Evolutionary conservation across 1,140 invertebrate species (phyloP).

Genomic region (Drosophila mayri): DNA sequence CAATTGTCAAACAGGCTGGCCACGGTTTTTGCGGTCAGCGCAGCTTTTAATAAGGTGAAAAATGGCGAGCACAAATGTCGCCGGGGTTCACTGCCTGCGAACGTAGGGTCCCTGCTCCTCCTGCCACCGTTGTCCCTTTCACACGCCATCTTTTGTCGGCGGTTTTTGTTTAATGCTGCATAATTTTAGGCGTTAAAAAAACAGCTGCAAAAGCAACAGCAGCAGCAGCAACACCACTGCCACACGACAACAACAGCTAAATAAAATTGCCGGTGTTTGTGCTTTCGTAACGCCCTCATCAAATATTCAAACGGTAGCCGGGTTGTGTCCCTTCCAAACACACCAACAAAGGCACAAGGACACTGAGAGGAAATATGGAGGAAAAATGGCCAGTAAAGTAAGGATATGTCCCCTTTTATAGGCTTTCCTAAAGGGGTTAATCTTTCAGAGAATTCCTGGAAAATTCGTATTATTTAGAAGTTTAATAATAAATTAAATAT

Average conservation of each 20-base stretch:
- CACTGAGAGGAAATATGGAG: slow-evolving; percentile 28
- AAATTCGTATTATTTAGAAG: rapidly evolving
- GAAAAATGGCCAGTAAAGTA: no score
- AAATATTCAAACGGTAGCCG: slow-evolving; percentile 80
- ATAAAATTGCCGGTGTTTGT: slow-evolving; percentile 70
- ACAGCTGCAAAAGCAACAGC: slow-evolving; percentile 52
- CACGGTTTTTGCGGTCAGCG: slow-evolving; percentile 56
- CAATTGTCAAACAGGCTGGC: slow-evolving; percentile 52
- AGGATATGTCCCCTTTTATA: neutral
- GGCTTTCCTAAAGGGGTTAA: no score
- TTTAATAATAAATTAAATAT: neutral
- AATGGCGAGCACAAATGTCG: slow-evolving; percentile 58
- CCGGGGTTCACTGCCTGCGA: slow-evolving; percentile 23
- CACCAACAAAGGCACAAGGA: slow-evolving; percentile 24
- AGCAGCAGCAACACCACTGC: slow-evolving; percentile 2
- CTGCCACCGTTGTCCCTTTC: slow-evolving; percentile 1
- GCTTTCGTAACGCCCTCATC: slow-evolving; percentile 71
- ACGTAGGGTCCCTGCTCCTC: neutral
- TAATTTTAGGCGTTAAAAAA: slow-evolving; percentile 81
- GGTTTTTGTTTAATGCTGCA: slow-evolving; percentile 75
- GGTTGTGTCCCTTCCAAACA: slow-evolving; percentile 39
- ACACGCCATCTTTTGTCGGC: slow-evolving; percentile 28
- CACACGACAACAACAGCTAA: slow-evolving; percentile 49
- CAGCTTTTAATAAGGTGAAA: slow-evolving; percentile 66
- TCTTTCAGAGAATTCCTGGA: rapidly evolving